Evolutionary conservation across 2,113 vertebrate genomes (phyloP), one percentile per base, ranked within the genome.

Genomic region (Varanus komodoensis): DNA sequence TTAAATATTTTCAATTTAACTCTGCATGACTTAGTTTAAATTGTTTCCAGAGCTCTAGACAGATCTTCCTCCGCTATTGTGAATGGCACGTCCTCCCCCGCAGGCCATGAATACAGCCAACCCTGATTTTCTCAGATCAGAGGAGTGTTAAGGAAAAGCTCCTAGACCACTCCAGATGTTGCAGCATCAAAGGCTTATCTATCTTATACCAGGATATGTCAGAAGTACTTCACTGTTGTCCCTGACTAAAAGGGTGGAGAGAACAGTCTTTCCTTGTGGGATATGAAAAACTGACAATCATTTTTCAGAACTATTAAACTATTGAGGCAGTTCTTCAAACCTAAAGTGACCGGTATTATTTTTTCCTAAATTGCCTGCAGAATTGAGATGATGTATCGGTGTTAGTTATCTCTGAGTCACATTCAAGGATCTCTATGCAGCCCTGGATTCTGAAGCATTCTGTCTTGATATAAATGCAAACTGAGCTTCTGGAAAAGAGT

Each of bases 101-200:
- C 38, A 89, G 92, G 90, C 87, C 64, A 85, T 23, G 92, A 81
- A 87, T 74, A 48, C 0, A 90, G 67, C 8, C 2, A 17, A 82
- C 88, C 78, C 78, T 95, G 82, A 88, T 93, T 91, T 86, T 92
- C 48, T 93, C 74, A 87, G 64, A 89, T 89, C 32, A 78, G 78
- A 94, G 27, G 8, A 85, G 29, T 6, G 44, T 92, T 92, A 84
- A 89, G 86, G 87, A 92, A 93, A 93, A 64, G 4, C 9, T 92
- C 87, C 78, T 48, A 23, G 92, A 3, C 1, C 75, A 89, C 77
- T 91, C 92, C 94, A 94, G 89, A 93, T 94, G 91, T 95, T 94
- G 91, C 0, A 0, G 0, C 88, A 90, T 52, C 83, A 92, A 92
- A 94, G 90, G 23, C 17, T 93, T 87, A 83, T 89, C 77, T 78